A percentile compares a stretch with the other conserved stretches of the same genome.
Conservation (phyloP, 2,888 invertebrate genomes). For the Deroplatys truncata region DNA sequence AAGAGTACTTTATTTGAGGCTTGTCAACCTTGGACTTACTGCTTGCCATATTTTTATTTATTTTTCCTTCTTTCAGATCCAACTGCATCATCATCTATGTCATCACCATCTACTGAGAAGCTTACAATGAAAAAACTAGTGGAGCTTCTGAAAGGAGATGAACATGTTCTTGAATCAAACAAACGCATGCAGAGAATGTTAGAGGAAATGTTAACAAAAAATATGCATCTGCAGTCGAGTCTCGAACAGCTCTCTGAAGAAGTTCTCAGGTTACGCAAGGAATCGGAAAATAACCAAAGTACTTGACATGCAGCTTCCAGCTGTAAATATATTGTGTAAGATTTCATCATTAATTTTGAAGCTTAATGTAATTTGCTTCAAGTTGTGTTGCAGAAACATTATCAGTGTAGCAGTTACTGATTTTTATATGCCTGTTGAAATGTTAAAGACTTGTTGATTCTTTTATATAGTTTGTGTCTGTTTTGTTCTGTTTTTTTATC, state of each 20-base stretch:
- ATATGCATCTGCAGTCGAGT: conserved; percentile 1
- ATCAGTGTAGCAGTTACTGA: background rate
- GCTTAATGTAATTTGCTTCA: background rate
- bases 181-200: background rate
- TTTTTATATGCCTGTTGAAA: background rate
- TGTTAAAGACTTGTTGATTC: background rate
- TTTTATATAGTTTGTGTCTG: background rate
- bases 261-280: conserved; percentile 1
- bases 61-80: background rate
- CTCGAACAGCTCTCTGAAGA: background rate
- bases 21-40: no score
- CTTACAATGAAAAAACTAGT: conserved; percentile 6
- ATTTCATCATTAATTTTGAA: background rate
- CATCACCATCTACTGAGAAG: background rate
- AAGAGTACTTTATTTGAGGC: no score
- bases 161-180: conserved; percentile 9
- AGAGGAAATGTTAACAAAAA: conserved; percentile 1
- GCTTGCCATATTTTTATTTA: no score
- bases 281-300: background rate
- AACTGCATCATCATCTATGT: background rate
- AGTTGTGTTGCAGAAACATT: background rate
- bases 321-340: background rate
- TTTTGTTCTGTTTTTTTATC: background rate
- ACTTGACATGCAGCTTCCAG: background rate
- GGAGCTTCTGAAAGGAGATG: background rate